Evolutionary conservation across 2,797 vertebrate genomes (phyloP).

Genomic region (Rhadinocentrus ornatus): DNA sequence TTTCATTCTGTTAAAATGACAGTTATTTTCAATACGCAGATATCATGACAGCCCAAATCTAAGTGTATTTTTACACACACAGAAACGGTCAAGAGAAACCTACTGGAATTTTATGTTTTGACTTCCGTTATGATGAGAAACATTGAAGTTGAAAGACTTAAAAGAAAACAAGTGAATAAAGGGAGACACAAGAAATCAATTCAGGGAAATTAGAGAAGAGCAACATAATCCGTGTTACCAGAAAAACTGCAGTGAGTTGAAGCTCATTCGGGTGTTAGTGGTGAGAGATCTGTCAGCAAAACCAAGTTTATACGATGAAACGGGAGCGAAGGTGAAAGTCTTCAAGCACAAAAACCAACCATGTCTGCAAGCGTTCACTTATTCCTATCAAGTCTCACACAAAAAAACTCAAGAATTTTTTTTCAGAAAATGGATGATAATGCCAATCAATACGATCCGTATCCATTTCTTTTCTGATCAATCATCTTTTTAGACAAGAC

Average conservation of each 20-base stretch:
- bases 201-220: slow-evolving; percentile 7
- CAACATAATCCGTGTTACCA: slow-evolving; percentile 11
- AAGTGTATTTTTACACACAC: not conserved
- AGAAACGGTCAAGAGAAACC: not conserved
- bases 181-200: not conserved
- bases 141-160: not conserved
- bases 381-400: slow-evolving; percentile 6
- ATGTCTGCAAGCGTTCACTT: slow-evolving; percentile 21
- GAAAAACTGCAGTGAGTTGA: slow-evolving; percentile 36
- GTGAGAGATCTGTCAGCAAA: slow-evolving; percentile 48
- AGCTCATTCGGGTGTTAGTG: slow-evolving; percentile 9
- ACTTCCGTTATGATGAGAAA: not conserved
- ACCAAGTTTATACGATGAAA: slow-evolving; percentile 23
- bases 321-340: slow-evolving; percentile 30
- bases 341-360: slow-evolving; percentile 25
- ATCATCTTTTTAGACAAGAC: no score
- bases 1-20: no score
- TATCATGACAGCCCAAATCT: not conserved
- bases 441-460: no score
- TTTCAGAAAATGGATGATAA: not conserved
- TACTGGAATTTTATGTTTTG: not conserved
- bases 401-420: slow-evolving; percentile 1
- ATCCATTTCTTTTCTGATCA: no score
- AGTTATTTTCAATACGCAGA: no score
- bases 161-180: slow-evolving; percentile 5